Evolutionary conservation across 1,140 invertebrate species (phyloP), one percentile per base, ranked within the genome.

Genomic region (Drosophila bocqueti): DNA sequence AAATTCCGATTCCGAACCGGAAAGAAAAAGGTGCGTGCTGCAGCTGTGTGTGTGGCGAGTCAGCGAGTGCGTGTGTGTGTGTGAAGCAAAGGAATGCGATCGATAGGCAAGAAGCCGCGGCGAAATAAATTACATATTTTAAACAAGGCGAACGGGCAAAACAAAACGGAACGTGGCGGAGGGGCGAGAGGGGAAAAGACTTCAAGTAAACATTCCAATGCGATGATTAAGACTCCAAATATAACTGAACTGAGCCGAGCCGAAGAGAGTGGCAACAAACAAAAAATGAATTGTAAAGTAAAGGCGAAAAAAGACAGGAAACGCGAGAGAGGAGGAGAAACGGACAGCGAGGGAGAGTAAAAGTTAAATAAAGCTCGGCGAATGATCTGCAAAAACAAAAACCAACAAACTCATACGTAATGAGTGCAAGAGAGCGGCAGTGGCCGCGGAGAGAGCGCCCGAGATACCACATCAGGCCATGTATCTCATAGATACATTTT

Each of bases 151-250:
- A 71, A 55, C 77, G 60, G 68, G 50, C 57, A 72, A 78, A 79
- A 77, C 68, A 74, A 81, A 60, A 79, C 66, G 60, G 60, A 50
- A 63, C 52, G 34, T 24, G 2, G 49, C 50, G 52, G 29, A 16
- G 29, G 9, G 36, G 15, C 0, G 21, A 13, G n/a, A 11, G 45
- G 50, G 58, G 47, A 50, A 81, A 75, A 78, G 79, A 76, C 66
- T 84, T 87, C 52, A 75, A 86, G 84, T 86, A 92, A 90, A 92
- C 90, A 92, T 92, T 92, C 90, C 90, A 79, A 84, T 86, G 77
- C 73, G 83, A 92, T 92, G 90, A 92, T 92, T 92, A 92, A 92
- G 90, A 86, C 82, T 92, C 90, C 90, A 83, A 92, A 89, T 92
- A 92, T 92, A 92, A 92, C 81, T 90, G 85, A 91, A 91, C 87